Conservation (phyloP, 1,140 invertebrate species). For the Drosophila trapezifrons region DNA sequence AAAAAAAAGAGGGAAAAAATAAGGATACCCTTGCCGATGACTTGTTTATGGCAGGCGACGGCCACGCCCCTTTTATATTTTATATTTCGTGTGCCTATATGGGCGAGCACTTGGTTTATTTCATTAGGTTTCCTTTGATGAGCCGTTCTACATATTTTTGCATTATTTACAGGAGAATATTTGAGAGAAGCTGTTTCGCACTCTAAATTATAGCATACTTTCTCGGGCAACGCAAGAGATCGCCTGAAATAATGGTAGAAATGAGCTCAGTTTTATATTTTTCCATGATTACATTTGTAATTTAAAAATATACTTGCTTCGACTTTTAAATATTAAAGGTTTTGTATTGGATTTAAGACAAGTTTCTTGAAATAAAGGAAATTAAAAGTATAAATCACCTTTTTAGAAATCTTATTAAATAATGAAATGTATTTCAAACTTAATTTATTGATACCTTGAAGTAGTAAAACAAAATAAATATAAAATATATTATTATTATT, state of each 20-base stretch:
- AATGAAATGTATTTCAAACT: background rate
- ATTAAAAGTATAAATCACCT: background rate
- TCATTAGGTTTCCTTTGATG: slow-evolving; percentile 54
- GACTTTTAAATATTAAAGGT: background rate
- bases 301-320: background rate
- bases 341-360: background rate
- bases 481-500: no score
- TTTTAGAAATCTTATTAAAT: background rate
- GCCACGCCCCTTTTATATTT: slow-evolving; percentile 47
- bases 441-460: no score
- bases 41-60: slow-evolving; percentile 55
- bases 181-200: slow-evolving; percentile 3
- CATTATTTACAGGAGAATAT: slow-evolving; percentile 19
- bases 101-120: slow-evolving; percentile 50
- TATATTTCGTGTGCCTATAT: slow-evolving; percentile 12
- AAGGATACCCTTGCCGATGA: slow-evolving; percentile 48
- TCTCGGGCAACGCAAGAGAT: background rate
- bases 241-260: no score
- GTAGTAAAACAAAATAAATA: no score
- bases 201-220: slow-evolving; percentile 29
- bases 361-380: background rate
- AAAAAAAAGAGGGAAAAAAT: slow-evolving; percentile 11
- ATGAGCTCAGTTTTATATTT: no score
- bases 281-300: no score
- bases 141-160: slow-evolving; percentile 42